Evolutionary conservation across 2,113 vertebrate genomes (phyloP), one percentile per base, ranked within the genome.

Genomic region (Gallinago paraguaiae): DNA sequence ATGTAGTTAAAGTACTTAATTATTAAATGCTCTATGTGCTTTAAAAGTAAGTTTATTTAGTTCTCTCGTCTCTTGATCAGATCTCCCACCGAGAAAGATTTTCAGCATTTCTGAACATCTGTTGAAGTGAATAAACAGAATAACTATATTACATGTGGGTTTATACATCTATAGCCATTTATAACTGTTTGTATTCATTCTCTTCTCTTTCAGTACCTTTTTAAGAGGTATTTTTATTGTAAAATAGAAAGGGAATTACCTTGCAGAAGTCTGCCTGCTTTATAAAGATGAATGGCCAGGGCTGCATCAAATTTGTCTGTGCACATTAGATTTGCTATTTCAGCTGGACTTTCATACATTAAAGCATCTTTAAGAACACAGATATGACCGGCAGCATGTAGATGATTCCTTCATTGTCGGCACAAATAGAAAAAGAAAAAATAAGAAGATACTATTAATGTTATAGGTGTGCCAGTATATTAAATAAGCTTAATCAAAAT

Each of bases 251-350:
- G 24, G 31, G 80, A 7, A 28, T 95, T 97, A 99, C 99, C 99
- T 97, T 98, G 97, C 48, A 99, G 96, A n/a, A 99, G 98, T 51
- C 98, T 97, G 88, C 99, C 99, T 71, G 95, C 99, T 97, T 98
- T 98, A 75, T 98, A 99, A 17, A 99, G 98, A 87, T 99, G 99
- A 84, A 99, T 99, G 16, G 98, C 99, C 93, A 99, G 84, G 1
- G 98, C 99, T 15, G 97, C 99, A 41, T 99, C 97, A 67, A 98
- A 96, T 59, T 97, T 96, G 86, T 97, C 96, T 4, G 93, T 82
- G 28, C 45, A 95, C 17, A 98, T 90, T 33, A 99, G 96, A 16
- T 77, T 17, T 17, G 98, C 95, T 57, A 99, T 93, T 53, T 98
- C 98, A 20, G 96, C 75, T 1, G 98, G 74, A 31, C 98, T 98